Base-by-base conservation (phyloP, 2,797 vertebrate species). In the Limosa lapponica region DNA sequence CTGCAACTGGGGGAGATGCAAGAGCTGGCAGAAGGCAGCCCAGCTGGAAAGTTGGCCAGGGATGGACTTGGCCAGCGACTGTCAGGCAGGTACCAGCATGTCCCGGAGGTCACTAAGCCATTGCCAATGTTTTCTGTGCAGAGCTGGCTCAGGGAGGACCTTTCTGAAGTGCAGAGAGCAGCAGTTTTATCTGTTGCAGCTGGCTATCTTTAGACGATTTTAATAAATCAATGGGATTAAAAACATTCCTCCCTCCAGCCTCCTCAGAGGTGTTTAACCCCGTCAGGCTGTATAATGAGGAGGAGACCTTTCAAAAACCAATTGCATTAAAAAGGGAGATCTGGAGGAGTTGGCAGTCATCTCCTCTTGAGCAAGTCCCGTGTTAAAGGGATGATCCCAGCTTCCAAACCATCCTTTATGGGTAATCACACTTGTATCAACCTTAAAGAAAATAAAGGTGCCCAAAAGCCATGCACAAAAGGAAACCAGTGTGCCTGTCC, bases 151-250 rank as follows among this genome's bases (percentile, higher is more conserved):
- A n/a, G 93, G 91, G 93, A 96, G 94, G 93, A 83, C 52, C 58
- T 83, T 62, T 83, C 66, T 44, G 51, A 90, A 96, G 83, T 92
- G 82, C 89, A 77, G 34, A 95, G 94, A 81, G 89, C 74, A 96
- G 96, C 79, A 90, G 69, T 97, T 98, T 97, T 96, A 59, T 93
- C 87, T 90, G 55, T 44, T 71, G 79, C 69, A 93, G 91, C 86
- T 98, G 95, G 96, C 96, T 97, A 95, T 97, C 97, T 97, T 93
- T 93, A 93, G 94, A 65, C 2, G 12, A 88, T 91, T 98, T 97
- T 98, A 98, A 98, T 98, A 98, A 97, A 94, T 85, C 84, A 96
- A 10, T 34, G 54, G 61, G 89, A 95, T 94, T 95, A 91, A 93
- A 92, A 97, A 97, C 97, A 95, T 96, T 97, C 97, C 97, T 97